A percentile compares a stretch with the other conserved stretches of the same genome.
Conservation (phyloP, 2,113 vertebrate genomes). For the Burhinus bistriatus region DNA sequence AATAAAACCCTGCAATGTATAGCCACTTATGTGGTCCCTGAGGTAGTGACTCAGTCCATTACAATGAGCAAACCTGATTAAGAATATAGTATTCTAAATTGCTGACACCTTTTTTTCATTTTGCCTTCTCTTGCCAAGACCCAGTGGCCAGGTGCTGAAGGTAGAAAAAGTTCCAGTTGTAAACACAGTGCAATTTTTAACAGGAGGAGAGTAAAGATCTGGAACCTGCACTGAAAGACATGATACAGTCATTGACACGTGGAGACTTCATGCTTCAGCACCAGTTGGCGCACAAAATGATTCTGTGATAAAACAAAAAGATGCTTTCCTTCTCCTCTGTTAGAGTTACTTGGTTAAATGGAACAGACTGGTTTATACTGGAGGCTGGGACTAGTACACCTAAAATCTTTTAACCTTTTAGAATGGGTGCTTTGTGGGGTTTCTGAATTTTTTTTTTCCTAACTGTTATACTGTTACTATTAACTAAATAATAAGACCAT, state of each 20-base stretch:
- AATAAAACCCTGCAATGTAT: not conserved
- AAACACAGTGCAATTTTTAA: not conserved
- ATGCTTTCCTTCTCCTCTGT: not conserved
- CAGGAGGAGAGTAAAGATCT: not conserved
- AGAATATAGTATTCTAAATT: not conserved
- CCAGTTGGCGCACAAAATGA: not conserved
- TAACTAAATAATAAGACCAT: not conserved
- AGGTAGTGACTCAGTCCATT: not conserved
- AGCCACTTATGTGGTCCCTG: not conserved
- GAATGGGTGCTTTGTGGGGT: not conserved
- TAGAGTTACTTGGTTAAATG: not conserved
- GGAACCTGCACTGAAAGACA: not conserved
- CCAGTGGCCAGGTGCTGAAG: not conserved
- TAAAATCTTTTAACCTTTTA: not conserved
- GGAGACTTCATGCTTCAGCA: not conserved
- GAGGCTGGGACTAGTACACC: not conserved
- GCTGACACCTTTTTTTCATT: not conserved
- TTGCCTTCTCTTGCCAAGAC: not conserved
- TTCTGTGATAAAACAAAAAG: not conserved
- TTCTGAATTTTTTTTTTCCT: not conserved
- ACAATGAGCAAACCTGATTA: not conserved
- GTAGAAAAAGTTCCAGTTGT: not conserved
- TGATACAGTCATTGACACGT: not conserved
- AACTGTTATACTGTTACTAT: not conserved
- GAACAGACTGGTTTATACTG: not conserved